These are phyloP conservation scores for Tyrannus savana DNA, from an alignment of 2,113 vertebrate genomes.

Conservation along the genomic window DNA sequence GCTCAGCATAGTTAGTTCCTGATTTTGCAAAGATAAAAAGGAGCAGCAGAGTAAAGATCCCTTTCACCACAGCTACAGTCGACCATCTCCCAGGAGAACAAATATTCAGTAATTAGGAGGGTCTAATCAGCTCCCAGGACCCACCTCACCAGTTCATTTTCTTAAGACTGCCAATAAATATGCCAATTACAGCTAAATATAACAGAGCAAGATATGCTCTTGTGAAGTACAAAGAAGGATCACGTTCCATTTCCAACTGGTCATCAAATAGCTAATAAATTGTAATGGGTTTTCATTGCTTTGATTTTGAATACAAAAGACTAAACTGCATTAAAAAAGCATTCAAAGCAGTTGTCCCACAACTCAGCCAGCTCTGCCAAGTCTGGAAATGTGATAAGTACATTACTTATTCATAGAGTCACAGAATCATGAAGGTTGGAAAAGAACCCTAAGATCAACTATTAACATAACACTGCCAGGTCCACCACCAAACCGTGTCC, in stretches of 20 bases:
- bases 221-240: conserved; percentile 16
- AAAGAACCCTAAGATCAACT: neutral
- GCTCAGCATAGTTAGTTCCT: neutral
- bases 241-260: neutral
- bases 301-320: neutral
- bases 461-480: neutral
- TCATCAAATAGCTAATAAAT: conserved; percentile 26
- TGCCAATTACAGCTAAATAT: conserved; percentile 41
- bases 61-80: neutral
- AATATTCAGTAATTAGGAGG: conserved; percentile 15
- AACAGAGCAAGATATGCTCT: neutral
- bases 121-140: conserved; percentile 29
- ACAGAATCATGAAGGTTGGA: neutral
- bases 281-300: neutral
- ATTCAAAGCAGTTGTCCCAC: neutral
- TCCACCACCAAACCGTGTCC: neutral
- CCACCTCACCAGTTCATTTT: conserved; percentile 25
- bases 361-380: neutral
- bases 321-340: neutral
- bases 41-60: neutral
- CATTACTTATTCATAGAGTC: neutral
- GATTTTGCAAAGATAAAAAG: neutral
- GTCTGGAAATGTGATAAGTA: neutral
- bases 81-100: neutral
- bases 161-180: conserved; percentile 21